Evolutionary conservation across 1,140 invertebrate species (phyloP).

Genomic region (Latrodectus geometricus): DNA sequence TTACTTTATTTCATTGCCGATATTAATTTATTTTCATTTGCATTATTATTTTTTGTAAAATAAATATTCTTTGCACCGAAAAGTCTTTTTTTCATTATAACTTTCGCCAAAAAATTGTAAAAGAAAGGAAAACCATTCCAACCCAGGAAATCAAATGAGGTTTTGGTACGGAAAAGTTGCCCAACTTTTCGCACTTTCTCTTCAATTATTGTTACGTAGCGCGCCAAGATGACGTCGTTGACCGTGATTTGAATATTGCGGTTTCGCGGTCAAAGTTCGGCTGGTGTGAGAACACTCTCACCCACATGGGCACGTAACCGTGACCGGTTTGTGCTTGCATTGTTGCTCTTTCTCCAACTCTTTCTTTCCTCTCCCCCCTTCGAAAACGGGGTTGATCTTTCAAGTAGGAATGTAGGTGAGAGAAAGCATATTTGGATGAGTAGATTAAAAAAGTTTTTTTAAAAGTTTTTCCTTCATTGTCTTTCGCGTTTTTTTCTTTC

Average conservation of each 20-base stretch:
- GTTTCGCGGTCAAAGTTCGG: constrained; percentile 41
- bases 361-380: background rate
- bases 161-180: too few species aligned
- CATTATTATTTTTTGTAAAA: too few species aligned
- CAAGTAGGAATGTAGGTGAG: constrained; percentile 27
- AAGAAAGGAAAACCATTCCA: too few species aligned
- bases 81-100: too few species aligned
- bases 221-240: background rate
- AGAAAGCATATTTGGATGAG: constrained; percentile 4
- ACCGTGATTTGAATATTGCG: constrained; percentile 45
- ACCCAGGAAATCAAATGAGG: too few species aligned
- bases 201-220: background rate
- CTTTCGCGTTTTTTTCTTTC: too few species aligned
- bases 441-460: background rate
- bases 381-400: background rate
- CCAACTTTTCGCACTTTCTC: background rate
- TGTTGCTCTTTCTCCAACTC: constrained; percentile 9
- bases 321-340: constrained; percentile 27
- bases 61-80: too few species aligned
- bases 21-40: too few species aligned
- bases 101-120: too few species aligned
- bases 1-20: too few species aligned
- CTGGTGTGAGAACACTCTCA: constrained; percentile 47
- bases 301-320: constrained; percentile 48
- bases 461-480: background rate